A percentile compares a stretch with the other conserved stretches of the same genome.
Conservation (phyloP, 1,140 invertebrate genomes). For the Ephestia elutella region DNA sequence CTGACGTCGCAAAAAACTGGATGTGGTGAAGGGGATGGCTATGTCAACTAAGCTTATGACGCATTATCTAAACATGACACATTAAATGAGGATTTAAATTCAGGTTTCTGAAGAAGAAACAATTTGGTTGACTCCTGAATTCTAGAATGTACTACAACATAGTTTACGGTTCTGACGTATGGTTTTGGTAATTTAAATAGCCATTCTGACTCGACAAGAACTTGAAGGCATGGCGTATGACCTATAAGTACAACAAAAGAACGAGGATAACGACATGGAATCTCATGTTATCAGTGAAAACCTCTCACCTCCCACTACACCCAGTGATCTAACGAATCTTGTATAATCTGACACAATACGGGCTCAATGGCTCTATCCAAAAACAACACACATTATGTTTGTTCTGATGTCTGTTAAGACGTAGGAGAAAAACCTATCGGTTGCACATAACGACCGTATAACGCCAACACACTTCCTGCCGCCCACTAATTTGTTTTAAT, state of each 20-base stretch:
- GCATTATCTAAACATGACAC: background rate
- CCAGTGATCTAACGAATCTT: background rate
- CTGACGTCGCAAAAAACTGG: conserved; percentile 41
- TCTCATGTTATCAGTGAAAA: background rate
- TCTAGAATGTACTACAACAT: no score
- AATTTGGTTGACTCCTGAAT: no score
- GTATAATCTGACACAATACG: background rate
- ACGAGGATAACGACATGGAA: background rate
- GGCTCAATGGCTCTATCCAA: background rate
- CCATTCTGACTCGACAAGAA: no score
- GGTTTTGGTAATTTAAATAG: no score
- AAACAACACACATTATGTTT: background rate
- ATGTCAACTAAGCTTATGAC: background rate
- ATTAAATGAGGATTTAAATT: no score
- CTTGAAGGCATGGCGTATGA: no score
- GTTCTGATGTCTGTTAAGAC: background rate
- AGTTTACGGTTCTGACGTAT: no score
- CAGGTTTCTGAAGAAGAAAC: no score
- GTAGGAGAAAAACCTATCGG: conserved; percentile 9
- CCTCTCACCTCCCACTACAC: background rate
- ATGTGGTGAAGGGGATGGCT: conserved; percentile 28
- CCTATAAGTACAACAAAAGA: no score
- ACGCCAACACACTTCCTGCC: conserved; percentile 29
- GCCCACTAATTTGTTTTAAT: conserved; percentile 18
- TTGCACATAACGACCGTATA: conserved; percentile 5